These are phyloP conservation scores for Gonatopus flavifemur DNA, from an alignment of 1,140 invertebrate genomes.

Conservation along the genomic window DNA sequence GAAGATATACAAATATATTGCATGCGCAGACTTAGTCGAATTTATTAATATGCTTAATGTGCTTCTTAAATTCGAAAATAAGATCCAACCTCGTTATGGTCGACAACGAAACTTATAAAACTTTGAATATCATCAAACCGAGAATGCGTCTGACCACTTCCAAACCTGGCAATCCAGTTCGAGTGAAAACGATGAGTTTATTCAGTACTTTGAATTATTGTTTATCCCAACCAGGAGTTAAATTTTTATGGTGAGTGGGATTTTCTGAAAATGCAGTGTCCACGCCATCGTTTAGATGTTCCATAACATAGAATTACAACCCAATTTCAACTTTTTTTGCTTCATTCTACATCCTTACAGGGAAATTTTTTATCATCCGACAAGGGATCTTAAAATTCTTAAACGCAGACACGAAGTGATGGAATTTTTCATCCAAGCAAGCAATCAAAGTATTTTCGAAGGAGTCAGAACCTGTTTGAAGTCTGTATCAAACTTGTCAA, in stretches of 20 bases:
- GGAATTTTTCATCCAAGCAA: constrained; percentile 61
- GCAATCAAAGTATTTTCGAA: constrained; percentile 62
- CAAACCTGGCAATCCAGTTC: constrained; percentile 64
- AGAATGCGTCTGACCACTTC: constrained; percentile 75
- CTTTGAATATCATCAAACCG: constrained; percentile 74
- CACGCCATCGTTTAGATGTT: background rate
- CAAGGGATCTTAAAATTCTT: constrained; percentile 59
- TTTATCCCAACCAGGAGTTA: constrained; percentile 64
- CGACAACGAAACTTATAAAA: constrained; percentile 71
- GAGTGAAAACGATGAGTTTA: constrained; percentile 67
- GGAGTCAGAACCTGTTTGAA: constrained; percentile 63
- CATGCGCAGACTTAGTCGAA: background rate
- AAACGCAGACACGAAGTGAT: constrained; percentile 65
- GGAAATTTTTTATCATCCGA: constrained; percentile 65
- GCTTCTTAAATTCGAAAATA: background rate
- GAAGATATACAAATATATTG: background rate
- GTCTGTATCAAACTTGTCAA: constrained; percentile 61
- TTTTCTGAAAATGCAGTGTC: background rate
- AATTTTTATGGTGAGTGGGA: constrained; percentile 58
- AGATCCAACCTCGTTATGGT: constrained; percentile 66
- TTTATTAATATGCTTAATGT: background rate
- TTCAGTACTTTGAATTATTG: constrained; percentile 76
- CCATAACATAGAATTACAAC: background rate
- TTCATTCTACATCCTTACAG: constrained; percentile 34
- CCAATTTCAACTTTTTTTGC: background rate